Evolutionary conservation across 1,140 invertebrate species (phyloP).

Genomic region (Sycophaga agraensis): DNA sequence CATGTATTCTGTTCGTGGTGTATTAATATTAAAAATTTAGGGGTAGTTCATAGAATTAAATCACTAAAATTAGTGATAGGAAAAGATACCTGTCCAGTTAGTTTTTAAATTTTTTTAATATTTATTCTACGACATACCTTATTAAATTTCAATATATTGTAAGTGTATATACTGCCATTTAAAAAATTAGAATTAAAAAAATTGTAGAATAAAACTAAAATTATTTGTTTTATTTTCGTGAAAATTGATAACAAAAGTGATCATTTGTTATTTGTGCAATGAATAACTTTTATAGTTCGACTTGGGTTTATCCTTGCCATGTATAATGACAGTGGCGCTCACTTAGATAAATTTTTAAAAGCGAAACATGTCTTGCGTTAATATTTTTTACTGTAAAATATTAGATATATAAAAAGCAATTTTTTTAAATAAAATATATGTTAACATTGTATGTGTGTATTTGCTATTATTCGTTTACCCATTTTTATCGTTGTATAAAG

Average conservation of each 20-base stretch:
- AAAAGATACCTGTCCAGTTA: too few relatives aligned
- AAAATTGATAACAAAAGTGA: not conserved
- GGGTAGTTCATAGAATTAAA: too few relatives aligned
- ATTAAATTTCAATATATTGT: too few relatives aligned
- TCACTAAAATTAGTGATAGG: too few relatives aligned
- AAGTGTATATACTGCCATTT: too few relatives aligned
- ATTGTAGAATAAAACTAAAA: constrained; percentile 1
- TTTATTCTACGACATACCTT: too few relatives aligned
- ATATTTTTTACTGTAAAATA: constrained; percentile 49
- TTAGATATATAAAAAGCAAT: constrained; percentile 37
- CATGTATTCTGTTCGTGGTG: too few relatives aligned
- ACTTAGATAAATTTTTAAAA: constrained; percentile 19
- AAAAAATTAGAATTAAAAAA: too few relatives aligned
- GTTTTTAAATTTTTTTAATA: too few relatives aligned
- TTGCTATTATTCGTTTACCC: constrained; percentile 14
- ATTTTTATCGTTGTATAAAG: not conserved
- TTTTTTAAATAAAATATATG: constrained; percentile 45
- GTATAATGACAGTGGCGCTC: constrained; percentile 2
- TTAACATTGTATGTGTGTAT: constrained; percentile 33
- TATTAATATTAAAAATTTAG: too few relatives aligned
- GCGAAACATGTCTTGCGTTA: constrained; percentile 22
- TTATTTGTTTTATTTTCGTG: too few relatives aligned
- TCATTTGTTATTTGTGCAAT: constrained; percentile 30
- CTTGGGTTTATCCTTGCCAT: constrained; percentile 24
- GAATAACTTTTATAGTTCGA: constrained; percentile 8